These are phyloP conservation scores for Dromius quadrimaculatus DNA, from an alignment of 2,888 invertebrate genomes.

Conservation along the genomic window DNA sequence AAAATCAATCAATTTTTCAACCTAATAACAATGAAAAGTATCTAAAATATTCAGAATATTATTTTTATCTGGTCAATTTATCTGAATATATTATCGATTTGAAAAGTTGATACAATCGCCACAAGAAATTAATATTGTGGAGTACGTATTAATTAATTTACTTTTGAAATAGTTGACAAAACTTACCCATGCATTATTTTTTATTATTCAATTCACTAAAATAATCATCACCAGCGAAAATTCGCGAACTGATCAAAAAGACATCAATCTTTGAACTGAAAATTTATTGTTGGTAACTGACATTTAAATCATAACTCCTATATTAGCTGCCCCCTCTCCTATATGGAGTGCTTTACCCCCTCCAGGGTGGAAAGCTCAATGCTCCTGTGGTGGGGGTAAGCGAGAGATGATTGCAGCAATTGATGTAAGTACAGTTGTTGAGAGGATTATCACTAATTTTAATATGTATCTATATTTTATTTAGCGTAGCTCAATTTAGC, in stretches of 20 bases:
- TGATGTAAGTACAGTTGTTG: slow-evolving; percentile 3
- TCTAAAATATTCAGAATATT: slow-evolving; percentile 34
- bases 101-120: slow-evolving; percentile 9
- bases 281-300: slow-evolving; percentile 49
- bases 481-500: no score
- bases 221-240: background rate
- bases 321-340: slow-evolving; percentile 44
- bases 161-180: background rate
- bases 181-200: slow-evolving; percentile 31
- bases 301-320: slow-evolving; percentile 52
- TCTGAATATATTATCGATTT: slow-evolving; percentile 32
- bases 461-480: background rate
- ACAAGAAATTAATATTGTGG: slow-evolving; percentile 28
- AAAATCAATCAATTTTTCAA: no score
- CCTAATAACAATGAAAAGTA: slow-evolving; percentile 8
- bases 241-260: slow-evolving; percentile 29
- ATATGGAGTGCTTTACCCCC: slow-evolving; percentile 10
- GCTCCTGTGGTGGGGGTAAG: slow-evolving; percentile 9
- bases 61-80: slow-evolving; percentile 14
- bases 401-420: slow-evolving; percentile 22
- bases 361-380: background rate
- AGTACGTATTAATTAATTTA: slow-evolving; percentile 17
- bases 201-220: background rate
- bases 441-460: background rate
- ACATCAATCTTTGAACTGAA: slow-evolving; percentile 44